Conservation (phyloP, 2,797 vertebrate genomes). For the Tragelaphus oryx region DNA sequence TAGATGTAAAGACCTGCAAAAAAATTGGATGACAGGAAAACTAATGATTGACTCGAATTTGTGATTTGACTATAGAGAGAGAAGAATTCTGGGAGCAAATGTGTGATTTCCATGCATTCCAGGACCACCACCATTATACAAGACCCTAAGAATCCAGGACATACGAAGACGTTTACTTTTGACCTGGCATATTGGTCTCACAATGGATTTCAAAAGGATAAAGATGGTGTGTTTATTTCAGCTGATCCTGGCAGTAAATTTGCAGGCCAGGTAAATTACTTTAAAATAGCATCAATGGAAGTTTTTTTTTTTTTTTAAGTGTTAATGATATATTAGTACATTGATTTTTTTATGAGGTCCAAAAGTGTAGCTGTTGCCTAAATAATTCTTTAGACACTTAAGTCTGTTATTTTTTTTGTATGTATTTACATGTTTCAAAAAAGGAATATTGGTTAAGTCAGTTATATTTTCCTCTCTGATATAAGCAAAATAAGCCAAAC, state of each 20-base stretch:
- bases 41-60: background rate
- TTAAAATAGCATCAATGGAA: background rate
- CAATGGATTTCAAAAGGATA: slow-evolving; percentile 80
- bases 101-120: slow-evolving; percentile 84
- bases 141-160: slow-evolving; percentile 82
- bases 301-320: background rate
- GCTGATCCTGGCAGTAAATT: slow-evolving; percentile 84
- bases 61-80: slow-evolving; percentile 79
- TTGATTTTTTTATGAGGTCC: background rate
- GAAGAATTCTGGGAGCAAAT: slow-evolving; percentile 83
- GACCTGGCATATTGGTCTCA: slow-evolving; percentile 88
- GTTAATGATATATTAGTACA: background rate
- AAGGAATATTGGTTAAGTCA: background rate
- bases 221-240: slow-evolving; percentile 79
- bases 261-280: slow-evolving; percentile 80
- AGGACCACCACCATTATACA: slow-evolving; percentile 83
- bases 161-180: slow-evolving; percentile 83
- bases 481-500: background rate
- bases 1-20: background rate
- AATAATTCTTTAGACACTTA: background rate
- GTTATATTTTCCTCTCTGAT: background rate
- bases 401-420: background rate
- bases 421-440: background rate
- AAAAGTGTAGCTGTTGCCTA: background rate
- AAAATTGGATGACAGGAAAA: background rate